Percentiles rank a stretch among this genome's conserved stretches.
Evolutionary conservation across 1,140 invertebrate species (phyloP).

Genomic region (Drosophila serrata): DNA sequence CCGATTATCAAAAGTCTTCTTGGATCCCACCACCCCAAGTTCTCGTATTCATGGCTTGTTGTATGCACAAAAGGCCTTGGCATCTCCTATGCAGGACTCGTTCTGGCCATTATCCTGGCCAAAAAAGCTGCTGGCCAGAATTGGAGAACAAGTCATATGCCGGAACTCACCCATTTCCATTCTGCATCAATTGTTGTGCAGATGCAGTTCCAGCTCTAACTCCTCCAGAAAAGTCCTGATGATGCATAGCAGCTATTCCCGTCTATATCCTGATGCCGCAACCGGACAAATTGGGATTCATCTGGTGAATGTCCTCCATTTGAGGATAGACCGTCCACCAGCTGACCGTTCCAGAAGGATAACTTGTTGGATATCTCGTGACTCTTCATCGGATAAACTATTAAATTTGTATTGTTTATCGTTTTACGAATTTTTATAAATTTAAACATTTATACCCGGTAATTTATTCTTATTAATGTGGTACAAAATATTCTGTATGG

Average conservation of each 20-base stretch:
- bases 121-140: neutral
- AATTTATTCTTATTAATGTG: neutral
- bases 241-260: neutral
- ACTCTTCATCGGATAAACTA: too few species aligned
- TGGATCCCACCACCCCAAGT: neutral
- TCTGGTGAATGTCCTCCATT: conserved; percentile 27
- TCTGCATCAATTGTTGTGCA: neutral
- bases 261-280: neutral
- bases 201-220: neutral
- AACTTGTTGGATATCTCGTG: conserved; percentile 12
- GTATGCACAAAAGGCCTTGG: conserved; percentile 30
- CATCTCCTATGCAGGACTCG: conserved; percentile 18
- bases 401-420: neutral
- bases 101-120: neutral
- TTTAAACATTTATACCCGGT: too few species aligned
- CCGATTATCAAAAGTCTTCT: conserved; percentile 14
- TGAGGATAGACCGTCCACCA: conserved; percentile 42
- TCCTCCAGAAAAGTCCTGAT: neutral
- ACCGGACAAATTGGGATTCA: neutral
- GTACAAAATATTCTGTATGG: neutral
- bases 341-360: conserved; percentile 44
- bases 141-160: neutral
- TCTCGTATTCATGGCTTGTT: conserved; percentile 11
- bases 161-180: conserved; percentile 25
- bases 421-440: neutral